These are phyloP conservation scores for Prolemur simus DNA, from an alignment of 2,113 vertebrate genomes.

Conservation along the genomic window DNA sequence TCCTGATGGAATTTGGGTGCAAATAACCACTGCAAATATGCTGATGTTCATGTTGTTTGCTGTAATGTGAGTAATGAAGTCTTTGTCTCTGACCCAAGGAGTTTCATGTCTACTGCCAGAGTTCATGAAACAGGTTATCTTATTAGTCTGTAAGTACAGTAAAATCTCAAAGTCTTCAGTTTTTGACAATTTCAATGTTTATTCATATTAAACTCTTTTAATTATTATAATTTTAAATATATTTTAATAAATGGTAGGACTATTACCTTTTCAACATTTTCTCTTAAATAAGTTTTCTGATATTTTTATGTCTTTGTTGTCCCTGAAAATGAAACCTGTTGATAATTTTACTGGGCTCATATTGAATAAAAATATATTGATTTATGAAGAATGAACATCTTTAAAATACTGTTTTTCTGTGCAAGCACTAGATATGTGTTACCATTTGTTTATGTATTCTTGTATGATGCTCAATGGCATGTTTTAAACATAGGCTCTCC, in stretches of 20 bases:
- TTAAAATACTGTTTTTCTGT: background rate
- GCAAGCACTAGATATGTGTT: background rate
- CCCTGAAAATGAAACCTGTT: background rate
- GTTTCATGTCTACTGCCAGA: background rate
- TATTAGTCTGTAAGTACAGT: background rate
- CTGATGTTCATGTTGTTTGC: background rate
- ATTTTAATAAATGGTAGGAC: background rate
- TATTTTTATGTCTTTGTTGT: background rate
- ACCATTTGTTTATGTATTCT: background rate
- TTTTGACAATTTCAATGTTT: background rate
- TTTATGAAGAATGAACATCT: background rate
- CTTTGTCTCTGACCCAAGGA: background rate
- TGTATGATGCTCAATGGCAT: background rate
- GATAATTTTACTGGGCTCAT: background rate
- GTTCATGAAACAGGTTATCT: background rate
- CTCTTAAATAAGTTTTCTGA: background rate
- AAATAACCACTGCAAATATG: background rate
- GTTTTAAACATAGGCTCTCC: background rate
- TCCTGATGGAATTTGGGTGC: background rate
- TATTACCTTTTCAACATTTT: background rate
- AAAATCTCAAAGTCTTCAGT: background rate
- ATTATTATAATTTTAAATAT: background rate
- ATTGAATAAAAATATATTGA: background rate
- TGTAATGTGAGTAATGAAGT: background rate
- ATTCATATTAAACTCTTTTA: background rate